Percentiles rank a stretch among this genome's conserved stretches.
Evolutionary conservation across 2,888 invertebrate genomes (phyloP).

Genomic region (Pristionchus japonicus): DNA sequence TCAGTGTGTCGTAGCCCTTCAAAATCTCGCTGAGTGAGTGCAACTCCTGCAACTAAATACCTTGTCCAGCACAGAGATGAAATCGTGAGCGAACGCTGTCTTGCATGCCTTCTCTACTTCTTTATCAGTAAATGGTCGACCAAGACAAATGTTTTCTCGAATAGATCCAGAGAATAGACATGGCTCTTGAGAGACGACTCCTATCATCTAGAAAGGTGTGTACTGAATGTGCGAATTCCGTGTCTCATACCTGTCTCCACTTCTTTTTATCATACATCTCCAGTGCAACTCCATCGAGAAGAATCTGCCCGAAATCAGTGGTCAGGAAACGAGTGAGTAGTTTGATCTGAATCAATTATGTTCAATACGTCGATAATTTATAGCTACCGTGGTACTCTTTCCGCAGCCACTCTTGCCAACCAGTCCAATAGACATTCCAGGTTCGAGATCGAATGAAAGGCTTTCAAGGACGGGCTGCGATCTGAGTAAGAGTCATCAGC

Average conservation of each 20-base stretch:
- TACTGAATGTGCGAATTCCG: too few species aligned
- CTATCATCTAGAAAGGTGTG: constrained; percentile 22
- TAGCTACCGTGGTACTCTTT: constrained; percentile 26
- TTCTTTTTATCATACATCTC: constrained; percentile 4
- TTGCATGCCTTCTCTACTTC: background rate
- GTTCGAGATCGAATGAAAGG: background rate
- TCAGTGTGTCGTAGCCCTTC: background rate
- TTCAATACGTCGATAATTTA: background rate
- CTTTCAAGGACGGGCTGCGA: background rate
- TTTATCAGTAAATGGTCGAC: background rate
- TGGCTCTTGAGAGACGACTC: constrained; percentile 40
- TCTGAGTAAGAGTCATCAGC: too few species aligned
- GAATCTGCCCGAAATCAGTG: background rate
- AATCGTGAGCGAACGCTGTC: constrained; percentile 23
- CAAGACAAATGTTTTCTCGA: constrained; percentile 38
- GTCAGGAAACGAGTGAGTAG: constrained; percentile 28
- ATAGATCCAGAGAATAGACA: constrained; percentile 15
- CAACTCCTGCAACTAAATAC: too few species aligned
- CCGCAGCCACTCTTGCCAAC: constrained; percentile 43
- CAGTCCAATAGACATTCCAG: background rate
- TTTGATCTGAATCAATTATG: constrained; percentile 24
- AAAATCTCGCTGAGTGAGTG: too few species aligned
- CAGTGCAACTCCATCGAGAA: background rate
- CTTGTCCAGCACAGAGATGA: background rate
- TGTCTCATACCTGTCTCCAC: background rate